Conservation (phyloP, 2,113 vertebrate species). For the Atlantisia rogersi region DNA sequence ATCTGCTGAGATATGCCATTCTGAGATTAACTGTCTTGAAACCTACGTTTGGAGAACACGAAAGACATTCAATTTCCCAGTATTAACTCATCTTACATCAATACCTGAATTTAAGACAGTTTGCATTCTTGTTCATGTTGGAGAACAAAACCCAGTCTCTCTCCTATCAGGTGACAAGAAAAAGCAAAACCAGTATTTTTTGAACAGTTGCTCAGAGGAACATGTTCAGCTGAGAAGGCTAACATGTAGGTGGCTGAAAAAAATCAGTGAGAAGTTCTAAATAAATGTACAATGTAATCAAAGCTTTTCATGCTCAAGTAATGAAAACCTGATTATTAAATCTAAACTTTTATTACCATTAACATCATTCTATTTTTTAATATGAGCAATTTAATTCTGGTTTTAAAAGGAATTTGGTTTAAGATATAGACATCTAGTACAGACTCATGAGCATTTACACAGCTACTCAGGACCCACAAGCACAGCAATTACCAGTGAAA, state of each 20-base stretch:
- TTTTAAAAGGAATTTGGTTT: background rate
- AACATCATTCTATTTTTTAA: background rate
- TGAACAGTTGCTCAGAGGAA: background rate
- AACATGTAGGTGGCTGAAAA: background rate
- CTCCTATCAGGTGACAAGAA: background rate
- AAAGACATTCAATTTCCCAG: slow-evolving; percentile 47
- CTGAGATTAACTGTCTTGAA: slow-evolving; percentile 67
- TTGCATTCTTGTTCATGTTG: background rate
- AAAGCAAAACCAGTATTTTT: background rate
- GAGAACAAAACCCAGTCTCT: background rate
- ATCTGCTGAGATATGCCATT: slow-evolving; percentile 59
- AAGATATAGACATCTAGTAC: background rate
- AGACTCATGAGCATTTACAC: background rate
- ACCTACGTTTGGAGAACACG: background rate
- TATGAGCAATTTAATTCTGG: background rate
- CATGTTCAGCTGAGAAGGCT: background rate
- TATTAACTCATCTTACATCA: slow-evolving; percentile 32
- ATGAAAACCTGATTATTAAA: slow-evolving; percentile 19
- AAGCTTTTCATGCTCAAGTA: background rate
- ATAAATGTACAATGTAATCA: slow-evolving; percentile 30
- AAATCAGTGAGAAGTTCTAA: slow-evolving; percentile 33
- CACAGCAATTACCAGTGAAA: background rate
- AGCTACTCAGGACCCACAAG: background rate
- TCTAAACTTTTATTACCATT: background rate
- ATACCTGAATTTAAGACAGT: slow-evolving; percentile 19